Evolutionary conservation across 2,888 invertebrate genomes (phyloP), one percentile per base, ranked within the genome.

Genomic region (Operophtera brumata): DNA sequence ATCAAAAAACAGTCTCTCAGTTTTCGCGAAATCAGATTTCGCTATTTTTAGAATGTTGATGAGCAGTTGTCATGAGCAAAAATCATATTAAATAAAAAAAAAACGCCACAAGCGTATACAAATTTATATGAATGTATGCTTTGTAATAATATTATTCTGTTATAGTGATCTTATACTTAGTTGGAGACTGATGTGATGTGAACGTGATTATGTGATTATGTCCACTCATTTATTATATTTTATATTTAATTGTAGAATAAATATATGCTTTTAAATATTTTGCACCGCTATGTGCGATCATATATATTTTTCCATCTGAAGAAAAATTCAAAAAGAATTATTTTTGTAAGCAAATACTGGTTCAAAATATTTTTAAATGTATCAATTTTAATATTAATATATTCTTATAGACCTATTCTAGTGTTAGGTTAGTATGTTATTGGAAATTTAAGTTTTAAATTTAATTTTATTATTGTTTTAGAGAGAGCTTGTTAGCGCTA

Each of bases 181-280:
- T 70, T 72, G 69, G 82, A 83, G 84, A 84, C 84, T 84, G 84
- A 84, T 79, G 81, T 80, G 76, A 78, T 78, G 70, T 75, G 69
- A 67, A 71, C 62, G 65, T 75, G 67, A 64, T 69, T 66, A 72
- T 73, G 74, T 76, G 76, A 76, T 77, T 80, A 74, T 81, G 76
- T 77, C 75, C 79, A 82, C 82, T 82, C 81, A 78, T 75, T 67
- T 71, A 73, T 65, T 77, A 71, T 76, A 74, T 77, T 75, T 71
- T 72, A 44, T 56, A 78, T 75, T 71, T 70, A 71, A 73, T 56
- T 67, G 65, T 66, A 66, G 57, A 61, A 54, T 47, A 45, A 9
- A 10, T n/a, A 57, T 57, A 54, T 52, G 43, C 13, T 48, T 37
- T 26, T 6, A 42, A 50, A 59, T 67, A 59, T 62, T 64, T 61